phyloP scores from a whole-genome alignment of 2,888 invertebrate genomes.

The Sminthurinus aureus region DNA sequence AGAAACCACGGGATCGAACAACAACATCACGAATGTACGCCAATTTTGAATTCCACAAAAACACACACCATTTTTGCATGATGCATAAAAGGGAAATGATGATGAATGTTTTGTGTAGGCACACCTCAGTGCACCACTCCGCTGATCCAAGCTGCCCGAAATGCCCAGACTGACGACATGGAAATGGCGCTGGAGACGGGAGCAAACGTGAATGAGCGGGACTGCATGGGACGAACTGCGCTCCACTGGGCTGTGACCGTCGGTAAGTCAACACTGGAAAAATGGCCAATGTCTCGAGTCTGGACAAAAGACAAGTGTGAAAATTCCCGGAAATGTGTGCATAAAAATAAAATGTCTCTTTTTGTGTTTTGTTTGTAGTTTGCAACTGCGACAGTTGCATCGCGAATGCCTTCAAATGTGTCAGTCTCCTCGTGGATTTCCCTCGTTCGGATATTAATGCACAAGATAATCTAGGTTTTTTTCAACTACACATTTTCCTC shows the following conservation, averaged over 20 bases:
- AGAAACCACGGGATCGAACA: not conserved
- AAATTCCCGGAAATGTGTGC: not conserved
- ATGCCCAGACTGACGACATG: constrained; percentile 83
- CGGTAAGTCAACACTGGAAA: not conserved
- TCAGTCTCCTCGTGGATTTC: constrained; percentile 51
- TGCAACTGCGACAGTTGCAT: constrained; percentile 57
- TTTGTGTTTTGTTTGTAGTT: constrained; percentile 33
- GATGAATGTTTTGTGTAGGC: not conserved
- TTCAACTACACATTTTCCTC: too few species aligned
- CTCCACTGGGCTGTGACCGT: constrained; percentile 24
- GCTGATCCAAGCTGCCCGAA: constrained; percentile 86
- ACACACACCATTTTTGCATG: too few species aligned
- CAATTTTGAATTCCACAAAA: too few species aligned
- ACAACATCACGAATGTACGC: not conserved
- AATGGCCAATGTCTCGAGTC: not conserved
- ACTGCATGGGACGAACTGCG: constrained; percentile 16
- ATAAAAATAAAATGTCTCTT: not conserved
- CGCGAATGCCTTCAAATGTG: constrained; percentile 45
- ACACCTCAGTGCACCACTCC: constrained; percentile 61
- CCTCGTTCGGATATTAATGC: constrained; percentile 55
- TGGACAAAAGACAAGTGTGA: too few species aligned
- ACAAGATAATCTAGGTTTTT: constrained; percentile 55
- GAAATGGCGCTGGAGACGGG: constrained; percentile 76
- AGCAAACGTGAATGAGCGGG: constrained; percentile 72
- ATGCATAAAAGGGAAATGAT: too few species aligned